Evolutionary conservation across 2,113 vertebrate genomes (phyloP).

Genomic region (Phylloscopus trochilus): DNA sequence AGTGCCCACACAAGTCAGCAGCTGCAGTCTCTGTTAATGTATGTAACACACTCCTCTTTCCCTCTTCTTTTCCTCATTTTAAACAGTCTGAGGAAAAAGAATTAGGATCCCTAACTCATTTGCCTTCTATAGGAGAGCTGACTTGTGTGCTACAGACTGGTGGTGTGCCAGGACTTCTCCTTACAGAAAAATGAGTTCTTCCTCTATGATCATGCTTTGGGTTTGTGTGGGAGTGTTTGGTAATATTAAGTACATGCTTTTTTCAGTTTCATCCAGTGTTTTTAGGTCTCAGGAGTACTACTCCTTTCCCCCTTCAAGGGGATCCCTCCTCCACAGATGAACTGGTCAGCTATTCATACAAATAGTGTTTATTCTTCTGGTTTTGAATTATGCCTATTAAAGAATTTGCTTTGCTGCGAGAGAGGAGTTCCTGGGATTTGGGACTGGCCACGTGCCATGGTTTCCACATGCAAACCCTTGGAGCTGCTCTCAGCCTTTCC

Average conservation of each 20-base stretch:
- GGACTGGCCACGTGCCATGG: neutral
- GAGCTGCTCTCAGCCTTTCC: constrained; percentile 34
- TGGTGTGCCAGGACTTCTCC: neutral
- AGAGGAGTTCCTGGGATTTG: neutral
- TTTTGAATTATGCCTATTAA: constrained; percentile 51
- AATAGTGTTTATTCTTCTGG: constrained; percentile 51
- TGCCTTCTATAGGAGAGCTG: neutral
- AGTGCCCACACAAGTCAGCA: neutral
- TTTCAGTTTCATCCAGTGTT: neutral
- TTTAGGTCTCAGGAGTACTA: constrained; percentile 21
- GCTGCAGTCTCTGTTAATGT: neutral
- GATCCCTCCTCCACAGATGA: constrained; percentile 51
- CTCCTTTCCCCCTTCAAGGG: neutral
- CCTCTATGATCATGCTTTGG: neutral
- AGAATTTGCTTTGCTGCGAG: constrained; percentile 25
- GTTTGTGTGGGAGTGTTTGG: constrained; percentile 27
- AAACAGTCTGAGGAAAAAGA: neutral
- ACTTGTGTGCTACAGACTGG: neutral
- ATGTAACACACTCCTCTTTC: neutral
- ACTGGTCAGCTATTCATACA: constrained; percentile 35
- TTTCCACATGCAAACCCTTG: constrained; percentile 35
- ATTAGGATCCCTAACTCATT: neutral
- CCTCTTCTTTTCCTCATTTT: neutral
- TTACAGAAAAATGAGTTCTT: neutral
- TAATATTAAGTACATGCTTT: neutral